Evolutionary conservation across 2,888 invertebrate genomes (phyloP).

Genomic region (Anoplius nigerrimus): DNA sequence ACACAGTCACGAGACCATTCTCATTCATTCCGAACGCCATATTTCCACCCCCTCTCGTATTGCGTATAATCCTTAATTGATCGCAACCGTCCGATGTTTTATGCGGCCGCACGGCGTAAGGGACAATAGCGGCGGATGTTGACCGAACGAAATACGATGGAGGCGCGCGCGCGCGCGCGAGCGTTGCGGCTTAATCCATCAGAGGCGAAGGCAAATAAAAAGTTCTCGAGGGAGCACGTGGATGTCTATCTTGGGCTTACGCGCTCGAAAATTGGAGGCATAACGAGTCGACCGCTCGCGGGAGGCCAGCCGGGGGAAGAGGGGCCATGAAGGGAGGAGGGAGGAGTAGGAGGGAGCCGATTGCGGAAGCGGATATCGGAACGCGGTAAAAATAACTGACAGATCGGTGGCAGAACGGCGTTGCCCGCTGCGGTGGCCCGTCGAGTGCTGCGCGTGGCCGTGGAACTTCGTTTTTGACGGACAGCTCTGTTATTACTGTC

Average conservation of each 20-base stretch:
- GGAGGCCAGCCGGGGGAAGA: too few relatives aligned
- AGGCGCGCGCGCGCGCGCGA: too few relatives aligned
- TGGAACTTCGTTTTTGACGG: slow-evolving; percentile 60
- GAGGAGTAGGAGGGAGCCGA: slow-evolving; percentile 31
- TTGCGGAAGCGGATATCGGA: slow-evolving; percentile 51
- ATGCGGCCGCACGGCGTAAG: too few relatives aligned
- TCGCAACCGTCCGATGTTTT: too few relatives aligned
- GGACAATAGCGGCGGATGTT: too few relatives aligned
- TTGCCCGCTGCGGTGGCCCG: slow-evolving; percentile 44
- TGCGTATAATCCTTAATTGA: too few relatives aligned
- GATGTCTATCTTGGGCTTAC: neutral
- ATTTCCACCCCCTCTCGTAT: too few relatives aligned
- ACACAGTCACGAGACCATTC: too few relatives aligned
- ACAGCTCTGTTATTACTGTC: slow-evolving; percentile 67
- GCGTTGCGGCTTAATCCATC: too few relatives aligned
- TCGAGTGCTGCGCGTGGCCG: slow-evolving; percentile 45
- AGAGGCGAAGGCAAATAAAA: neutral
- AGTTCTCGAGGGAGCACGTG: neutral
- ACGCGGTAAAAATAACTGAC: slow-evolving; percentile 60
- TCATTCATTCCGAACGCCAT: too few relatives aligned
- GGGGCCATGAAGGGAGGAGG: neutral
- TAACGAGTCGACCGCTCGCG: too few relatives aligned
- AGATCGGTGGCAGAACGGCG: slow-evolving; percentile 54
- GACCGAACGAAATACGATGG: too few relatives aligned
- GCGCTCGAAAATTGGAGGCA: neutral